Evolutionary conservation across 2,113 vertebrate genomes (phyloP).

Genomic region (Zapus hudsonius): DNA sequence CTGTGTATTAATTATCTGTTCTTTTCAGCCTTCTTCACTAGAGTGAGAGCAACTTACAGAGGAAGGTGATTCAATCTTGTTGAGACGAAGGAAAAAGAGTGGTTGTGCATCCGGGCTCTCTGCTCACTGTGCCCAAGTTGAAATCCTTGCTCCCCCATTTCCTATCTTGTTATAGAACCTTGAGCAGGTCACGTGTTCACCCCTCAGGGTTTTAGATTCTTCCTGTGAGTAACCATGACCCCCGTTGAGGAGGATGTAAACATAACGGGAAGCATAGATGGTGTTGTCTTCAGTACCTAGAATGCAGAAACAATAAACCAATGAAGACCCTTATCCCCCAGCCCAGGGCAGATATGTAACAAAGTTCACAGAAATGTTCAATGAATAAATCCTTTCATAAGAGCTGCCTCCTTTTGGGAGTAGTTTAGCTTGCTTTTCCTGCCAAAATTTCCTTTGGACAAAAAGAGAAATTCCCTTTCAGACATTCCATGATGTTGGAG

Average conservation of each 20-base stretch:
- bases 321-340: neutral
- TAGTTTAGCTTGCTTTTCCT: neutral
- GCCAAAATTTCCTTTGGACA: slow-evolving; percentile 25
- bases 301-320: neutral
- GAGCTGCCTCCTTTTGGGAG: neutral
- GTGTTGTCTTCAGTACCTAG: neutral
- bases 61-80: neutral
- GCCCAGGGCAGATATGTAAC: neutral
- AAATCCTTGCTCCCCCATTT: neutral
- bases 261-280: neutral
- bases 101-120: neutral
- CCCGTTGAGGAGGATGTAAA: neutral
- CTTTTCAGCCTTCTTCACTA: slow-evolving; percentile 40
- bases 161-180: neutral
- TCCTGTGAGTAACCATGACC: neutral
- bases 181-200: neutral
- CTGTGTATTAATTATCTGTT: slow-evolving; percentile 64
- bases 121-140: neutral
- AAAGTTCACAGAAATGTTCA: slow-evolving; percentile 13
- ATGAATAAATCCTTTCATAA: slow-evolving; percentile 13
- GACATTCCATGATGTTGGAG: slow-evolving; percentile 21
- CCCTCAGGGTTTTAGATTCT: neutral
- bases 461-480: slow-evolving; percentile 67
- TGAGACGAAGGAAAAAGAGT: neutral
- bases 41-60: slow-evolving; percentile 4